phyloP scores from a whole-genome alignment of 2,113 vertebrate genomes.

The Ranitomeya imitator region DNA sequence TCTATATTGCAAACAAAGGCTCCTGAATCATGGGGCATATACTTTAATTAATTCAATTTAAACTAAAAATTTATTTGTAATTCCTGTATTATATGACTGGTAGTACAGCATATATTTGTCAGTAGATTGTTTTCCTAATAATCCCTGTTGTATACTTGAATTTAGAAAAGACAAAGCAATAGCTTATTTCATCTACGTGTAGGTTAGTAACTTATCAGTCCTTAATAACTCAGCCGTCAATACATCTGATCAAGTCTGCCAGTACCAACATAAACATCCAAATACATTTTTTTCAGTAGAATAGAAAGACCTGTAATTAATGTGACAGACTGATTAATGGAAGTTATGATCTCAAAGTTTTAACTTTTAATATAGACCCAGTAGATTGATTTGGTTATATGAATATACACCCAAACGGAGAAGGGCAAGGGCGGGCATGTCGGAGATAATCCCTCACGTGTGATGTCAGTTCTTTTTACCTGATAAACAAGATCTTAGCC shows the following conservation, averaged over 20 bases:
- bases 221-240: not conserved
- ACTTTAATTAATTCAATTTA: too few species aligned
- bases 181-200: not conserved
- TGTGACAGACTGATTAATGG: constrained; percentile 22
- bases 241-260: not conserved
- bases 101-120: too few species aligned
- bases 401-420: constrained; percentile 33
- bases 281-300: not conserved
- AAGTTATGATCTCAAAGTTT: not conserved
- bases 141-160: not conserved
- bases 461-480: constrained; percentile 42
- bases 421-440: constrained; percentile 45
- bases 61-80: too few species aligned
- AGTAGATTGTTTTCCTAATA: too few species aligned
- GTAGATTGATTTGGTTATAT: constrained; percentile 15
- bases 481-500: constrained; percentile 41
- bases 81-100: too few species aligned
- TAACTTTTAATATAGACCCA: constrained; percentile 17
- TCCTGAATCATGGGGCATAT: too few species aligned
- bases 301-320: constrained; percentile 14
- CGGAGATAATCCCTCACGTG: not conserved
- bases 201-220: not conserved
- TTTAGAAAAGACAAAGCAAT: not conserved
- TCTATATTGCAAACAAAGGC: too few species aligned
- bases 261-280: constrained; percentile 4